These are phyloP conservation scores for Pristionchus fissidentatus DNA, from an alignment of 2,888 invertebrate genomes.

Conservation along the genomic window DNA sequence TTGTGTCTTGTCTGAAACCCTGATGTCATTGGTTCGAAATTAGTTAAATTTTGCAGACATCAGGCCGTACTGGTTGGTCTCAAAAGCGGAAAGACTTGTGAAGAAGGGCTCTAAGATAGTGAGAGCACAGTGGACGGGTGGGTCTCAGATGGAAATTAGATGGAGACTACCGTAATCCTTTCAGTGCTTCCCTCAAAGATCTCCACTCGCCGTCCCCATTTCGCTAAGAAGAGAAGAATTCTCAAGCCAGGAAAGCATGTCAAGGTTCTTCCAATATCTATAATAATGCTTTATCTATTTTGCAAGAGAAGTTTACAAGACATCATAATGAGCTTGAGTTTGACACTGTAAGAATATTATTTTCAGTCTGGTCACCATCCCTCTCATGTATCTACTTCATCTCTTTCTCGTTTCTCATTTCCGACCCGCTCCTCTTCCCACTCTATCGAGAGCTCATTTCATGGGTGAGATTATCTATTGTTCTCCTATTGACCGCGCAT, in stretches of 20 bases:
- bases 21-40: too few relatives aligned
- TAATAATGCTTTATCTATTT: too few relatives aligned
- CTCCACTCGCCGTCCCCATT: not conserved
- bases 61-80: slow-evolving; percentile 42
- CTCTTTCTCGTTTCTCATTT: not conserved
- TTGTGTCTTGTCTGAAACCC: too few relatives aligned
- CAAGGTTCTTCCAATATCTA: too few relatives aligned
- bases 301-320: too few relatives aligned
- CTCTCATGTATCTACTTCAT: not conserved
- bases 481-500: not conserved
- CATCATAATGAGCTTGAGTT: not conserved
- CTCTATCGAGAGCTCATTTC: not conserved
- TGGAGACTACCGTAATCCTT: not conserved
- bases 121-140: slow-evolving; percentile 12
- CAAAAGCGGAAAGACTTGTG: slow-evolving; percentile 22
- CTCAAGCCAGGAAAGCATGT: slow-evolving; percentile 21
- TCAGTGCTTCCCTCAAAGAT: not conserved
- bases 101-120: slow-evolving; percentile 22
- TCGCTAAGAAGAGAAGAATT: not conserved
- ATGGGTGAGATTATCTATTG: not conserved
- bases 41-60: not conserved
- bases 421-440: not conserved
- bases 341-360: not conserved
- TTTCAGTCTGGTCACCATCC: not conserved
- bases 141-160: not conserved